Percentiles rank a stretch among this genome's conserved stretches.
Conservation (phyloP, 2,888 invertebrate genomes). For the Ormyrus rosae region DNA sequence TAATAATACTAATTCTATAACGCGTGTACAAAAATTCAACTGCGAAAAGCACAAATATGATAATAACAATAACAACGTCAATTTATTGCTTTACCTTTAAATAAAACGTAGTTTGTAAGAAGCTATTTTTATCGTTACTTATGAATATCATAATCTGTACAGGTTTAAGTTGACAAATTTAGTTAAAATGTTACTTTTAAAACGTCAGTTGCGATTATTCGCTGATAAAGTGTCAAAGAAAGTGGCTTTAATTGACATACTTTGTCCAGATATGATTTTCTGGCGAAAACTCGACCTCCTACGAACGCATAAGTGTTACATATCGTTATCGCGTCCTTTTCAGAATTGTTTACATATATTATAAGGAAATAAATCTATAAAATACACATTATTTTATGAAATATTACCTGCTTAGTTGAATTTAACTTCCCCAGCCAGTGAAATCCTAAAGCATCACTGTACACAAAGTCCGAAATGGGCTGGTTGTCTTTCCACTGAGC, state of each 20-base stretch:
- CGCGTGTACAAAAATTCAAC: too few relatives aligned
- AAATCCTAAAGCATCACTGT: constrained; percentile 78
- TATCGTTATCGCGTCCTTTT: neutral
- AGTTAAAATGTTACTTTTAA: neutral
- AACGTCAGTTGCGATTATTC: too few relatives aligned
- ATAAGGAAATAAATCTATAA: neutral
- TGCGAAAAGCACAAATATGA: too few relatives aligned
- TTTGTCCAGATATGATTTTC: constrained; percentile 31
- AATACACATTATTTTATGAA: constrained; percentile 3
- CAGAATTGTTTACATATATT: too few relatives aligned
- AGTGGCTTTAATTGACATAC: neutral
- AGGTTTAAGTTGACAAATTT: too few relatives aligned
- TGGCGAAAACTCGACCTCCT: constrained; percentile 40
- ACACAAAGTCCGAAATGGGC: constrained; percentile 75
- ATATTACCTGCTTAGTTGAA: constrained; percentile 5
- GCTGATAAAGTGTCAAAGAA: constrained; percentile 5
- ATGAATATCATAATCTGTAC: too few relatives aligned
- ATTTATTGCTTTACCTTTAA: too few relatives aligned
- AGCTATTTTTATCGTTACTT: too few relatives aligned
- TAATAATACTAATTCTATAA: too few relatives aligned
- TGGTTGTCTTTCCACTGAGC: constrained; percentile 78
- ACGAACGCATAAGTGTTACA: neutral
- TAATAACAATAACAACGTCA: too few relatives aligned
- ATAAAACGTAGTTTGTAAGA: too few relatives aligned
- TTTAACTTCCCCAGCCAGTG: constrained; percentile 75